Conservation (phyloP, 2,888 invertebrate genomes). For the Metalampra italica region DNA sequence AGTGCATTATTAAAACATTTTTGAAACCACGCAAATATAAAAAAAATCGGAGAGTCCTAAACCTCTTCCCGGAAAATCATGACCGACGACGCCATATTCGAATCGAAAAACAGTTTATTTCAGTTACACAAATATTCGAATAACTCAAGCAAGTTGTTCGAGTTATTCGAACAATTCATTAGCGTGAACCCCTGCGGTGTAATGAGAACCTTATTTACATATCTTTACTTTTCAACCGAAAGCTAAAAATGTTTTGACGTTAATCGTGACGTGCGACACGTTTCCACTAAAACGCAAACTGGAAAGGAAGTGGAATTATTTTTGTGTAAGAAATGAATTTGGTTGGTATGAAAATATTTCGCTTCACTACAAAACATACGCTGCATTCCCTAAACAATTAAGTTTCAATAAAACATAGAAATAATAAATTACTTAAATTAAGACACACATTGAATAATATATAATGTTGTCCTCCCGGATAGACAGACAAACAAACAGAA, state of each 20-base stretch:
- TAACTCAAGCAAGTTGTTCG: conserved; percentile 5
- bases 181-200: conserved; percentile 42
- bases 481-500: too few species aligned
- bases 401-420: too few species aligned
- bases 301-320: conserved; percentile 19
- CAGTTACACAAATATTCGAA: conserved; percentile 4
- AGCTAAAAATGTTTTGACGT: conserved; percentile 50
- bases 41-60: too few species aligned
- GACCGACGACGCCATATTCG: neutral
- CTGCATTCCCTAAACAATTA: too few species aligned
- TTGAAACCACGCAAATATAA: too few species aligned
- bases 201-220: conserved; percentile 63
- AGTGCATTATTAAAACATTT: too few species aligned
- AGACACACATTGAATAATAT: too few species aligned
- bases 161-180: conserved; percentile 49
- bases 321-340: conserved; percentile 5
- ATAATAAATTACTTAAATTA: too few species aligned
- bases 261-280: conserved; percentile 54
- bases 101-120: neutral
- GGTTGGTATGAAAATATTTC: conserved; percentile 3
- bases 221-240: conserved; percentile 44
- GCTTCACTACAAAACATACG: neutral
- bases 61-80: too few species aligned
- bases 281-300: conserved; percentile 33
- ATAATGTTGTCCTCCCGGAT: too few species aligned